Base-by-base conservation (phyloP, 2,113 vertebrate species). In the Seriola aureovittata region DNA sequence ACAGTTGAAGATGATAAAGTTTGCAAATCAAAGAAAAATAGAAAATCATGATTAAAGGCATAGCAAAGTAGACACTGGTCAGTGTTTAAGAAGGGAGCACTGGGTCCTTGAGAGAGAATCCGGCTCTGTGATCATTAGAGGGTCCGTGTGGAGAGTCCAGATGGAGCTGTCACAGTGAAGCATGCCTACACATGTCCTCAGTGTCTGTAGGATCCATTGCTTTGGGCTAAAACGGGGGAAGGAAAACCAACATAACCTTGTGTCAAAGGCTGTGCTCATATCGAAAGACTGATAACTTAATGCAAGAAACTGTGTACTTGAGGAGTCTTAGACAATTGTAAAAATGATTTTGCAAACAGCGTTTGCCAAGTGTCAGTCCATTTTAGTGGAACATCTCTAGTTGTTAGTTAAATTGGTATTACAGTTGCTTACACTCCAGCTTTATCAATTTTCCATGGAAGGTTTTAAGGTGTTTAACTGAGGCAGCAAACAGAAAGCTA, bases 131-230 rank as follows among this genome's bases (percentile, higher is more conserved):
- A 89, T 92, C 86, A 91, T 91, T 90, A 86, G 77, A 74, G 71
- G 60, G 81, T 80, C 82, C n/a, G 72, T 74, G 74, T 81, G 78
- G 68, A 8, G 71, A 67, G 77, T 91, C 90, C 88, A 93, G 92
- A 92, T 93, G 92, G 91, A 90, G 87, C 90, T 87, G 90, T 92
- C 90, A 83, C 76, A 62, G 44, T 80, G 84, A 92, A 79, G 70
- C 89, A 88, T 91, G 79, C 85, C 71, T 80, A 78, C 82, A 87
- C 77, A 36, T 65, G 66, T 87, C 85, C 60, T 59, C 68, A 1
- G 82, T 63, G 77, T 92, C 87, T 88, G 66, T 78, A 82, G 84
- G 85, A 89, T 85, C 80, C 69, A 42, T 64, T 46, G 82, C 89
- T 85, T 48, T 65, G 70, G 86, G 90, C 82, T 80, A 71, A 89